Evolutionary conservation across 2,797 vertebrate species (phyloP), one percentile per base, ranked within the genome.

Genomic region (Hyperoplus immaculatus): DNA sequence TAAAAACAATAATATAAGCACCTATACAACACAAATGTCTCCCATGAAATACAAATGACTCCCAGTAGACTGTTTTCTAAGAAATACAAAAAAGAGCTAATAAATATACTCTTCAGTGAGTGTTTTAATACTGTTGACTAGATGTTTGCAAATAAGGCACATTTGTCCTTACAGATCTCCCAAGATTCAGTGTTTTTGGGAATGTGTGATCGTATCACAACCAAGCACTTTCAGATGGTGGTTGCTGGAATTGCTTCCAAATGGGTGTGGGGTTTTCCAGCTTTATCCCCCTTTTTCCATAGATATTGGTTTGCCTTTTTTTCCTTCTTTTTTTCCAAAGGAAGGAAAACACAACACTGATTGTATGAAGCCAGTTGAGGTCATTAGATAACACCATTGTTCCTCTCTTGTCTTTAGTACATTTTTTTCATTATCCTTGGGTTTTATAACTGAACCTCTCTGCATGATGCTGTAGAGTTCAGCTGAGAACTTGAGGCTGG

Each of bases 181-280:
- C 72, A 70, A 85, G 78, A 88, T 90, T 80, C 83, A 72, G 74
- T 90, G 90, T 78, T 80, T 81, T 86, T 58, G 87, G 89, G 88
- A 92, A 91, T 91, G 88, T 85, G 77, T 67, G 93, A 93, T 90
- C 79, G 80, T 89, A 94, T 94, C 93, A 87, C 65, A 16, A 82
- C 76, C 88, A 85, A 91, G 67, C 75, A 54, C 82, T 93, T 90
- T 94, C 93, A 91, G 87, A 94, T 82, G 87, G 80, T 38, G 67
- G 88, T 60, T 75, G 79, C 80, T 89, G 74, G 82, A 93, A 94
- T 92, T 84, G 78, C 76, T 94, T 94, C 90, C 93, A 95, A 94
- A 94, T 92, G 93, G 78, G 77, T 5, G 75, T 76, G 69, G 70
- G 75, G 74, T 84, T 88, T 84, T 89, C 86, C 55, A 9, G 74